Percentiles rank a stretch among this genome's conserved stretches.
Evolutionary conservation across 2,113 vertebrate species (phyloP).

Genomic region (Sturnira hondurensis): DNA sequence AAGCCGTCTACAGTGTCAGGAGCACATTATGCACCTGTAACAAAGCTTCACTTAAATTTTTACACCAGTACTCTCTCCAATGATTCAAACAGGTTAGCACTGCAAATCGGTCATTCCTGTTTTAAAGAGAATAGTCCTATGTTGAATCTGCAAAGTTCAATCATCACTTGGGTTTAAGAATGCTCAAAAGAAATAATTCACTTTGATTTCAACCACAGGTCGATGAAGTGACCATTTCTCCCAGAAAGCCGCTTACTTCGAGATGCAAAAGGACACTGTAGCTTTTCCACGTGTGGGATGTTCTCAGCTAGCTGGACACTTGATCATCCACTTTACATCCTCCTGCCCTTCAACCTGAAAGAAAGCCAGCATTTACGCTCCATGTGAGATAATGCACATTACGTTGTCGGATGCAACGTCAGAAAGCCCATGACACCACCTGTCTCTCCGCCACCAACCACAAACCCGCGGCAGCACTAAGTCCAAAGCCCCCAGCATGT

Average conservation of each 20-base stretch:
- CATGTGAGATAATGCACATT: background rate
- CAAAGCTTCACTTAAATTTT: background rate
- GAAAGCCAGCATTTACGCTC: background rate
- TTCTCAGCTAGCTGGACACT: background rate
- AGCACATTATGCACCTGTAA: background rate
- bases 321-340: accelerated
- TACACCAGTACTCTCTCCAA: background rate
- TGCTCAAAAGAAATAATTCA: conserved; percentile 27
- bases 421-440: accelerated
- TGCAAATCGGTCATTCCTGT: background rate
- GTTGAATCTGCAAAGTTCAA: background rate
- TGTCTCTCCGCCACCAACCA: background rate
- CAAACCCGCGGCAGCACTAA: accelerated
- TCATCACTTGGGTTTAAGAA: background rate
- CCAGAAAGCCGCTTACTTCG: background rate
- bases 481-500: background rate
- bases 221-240: background rate
- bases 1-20: background rate
- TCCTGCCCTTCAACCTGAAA: background rate
- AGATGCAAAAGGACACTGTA: background rate
- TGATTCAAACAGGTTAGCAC: background rate
- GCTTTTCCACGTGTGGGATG: background rate
- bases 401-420: background rate
- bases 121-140: background rate
- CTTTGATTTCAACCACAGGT: background rate